Conservation (phyloP, 2,113 vertebrate species). For the Micromys minutus region DNA sequence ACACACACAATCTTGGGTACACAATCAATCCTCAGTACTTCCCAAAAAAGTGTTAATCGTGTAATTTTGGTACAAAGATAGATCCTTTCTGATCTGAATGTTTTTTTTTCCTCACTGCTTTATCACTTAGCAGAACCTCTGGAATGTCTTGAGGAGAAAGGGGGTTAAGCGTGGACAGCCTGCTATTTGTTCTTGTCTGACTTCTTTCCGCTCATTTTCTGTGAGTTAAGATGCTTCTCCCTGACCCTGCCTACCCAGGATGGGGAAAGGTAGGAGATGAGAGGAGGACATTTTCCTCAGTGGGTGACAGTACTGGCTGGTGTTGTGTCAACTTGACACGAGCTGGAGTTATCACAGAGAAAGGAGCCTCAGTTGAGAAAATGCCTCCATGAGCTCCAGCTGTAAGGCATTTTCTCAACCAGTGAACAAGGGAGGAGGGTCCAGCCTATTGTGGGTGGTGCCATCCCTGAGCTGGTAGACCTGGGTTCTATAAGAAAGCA, state of each 20-base stretch:
- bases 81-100: not conserved
- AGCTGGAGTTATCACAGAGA: too few relatives aligned
- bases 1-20: not conserved
- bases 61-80: not conserved
- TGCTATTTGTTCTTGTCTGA: not conserved
- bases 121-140: not conserved
- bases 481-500: too few relatives aligned
- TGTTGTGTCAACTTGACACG: too few relatives aligned
- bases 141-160: not conserved
- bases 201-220: not conserved
- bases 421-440: too few relatives aligned
- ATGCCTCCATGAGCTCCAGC: too few relatives aligned
- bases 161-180: not conserved
- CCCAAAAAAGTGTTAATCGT: not conserved
- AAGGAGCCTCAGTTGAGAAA: too few relatives aligned
- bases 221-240: not conserved
- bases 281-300: not conserved
- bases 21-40: not conserved
- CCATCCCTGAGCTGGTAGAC: too few relatives aligned
- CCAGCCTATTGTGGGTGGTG: too few relatives aligned
- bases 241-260: not conserved
- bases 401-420: too few relatives aligned
- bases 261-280: not conserved
- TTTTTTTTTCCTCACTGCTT: not conserved
- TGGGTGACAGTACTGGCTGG: too few relatives aligned